phyloP scores from a whole-genome alignment of 2,797 vertebrate species.

The Typhlichthys eigenmanni region DNA sequence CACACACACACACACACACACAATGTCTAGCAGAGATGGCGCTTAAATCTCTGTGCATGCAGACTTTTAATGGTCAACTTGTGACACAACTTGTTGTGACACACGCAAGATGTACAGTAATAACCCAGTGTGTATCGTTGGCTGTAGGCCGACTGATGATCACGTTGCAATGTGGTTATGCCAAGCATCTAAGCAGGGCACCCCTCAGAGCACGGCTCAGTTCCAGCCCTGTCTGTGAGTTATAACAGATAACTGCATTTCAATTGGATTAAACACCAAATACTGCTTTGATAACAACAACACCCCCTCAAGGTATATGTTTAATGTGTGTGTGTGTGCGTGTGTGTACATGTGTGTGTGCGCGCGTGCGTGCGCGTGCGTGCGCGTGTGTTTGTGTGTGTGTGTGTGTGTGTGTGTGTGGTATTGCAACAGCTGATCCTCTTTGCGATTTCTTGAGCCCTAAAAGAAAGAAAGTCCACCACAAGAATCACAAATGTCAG shows the following conservation, averaged over 20 bases:
- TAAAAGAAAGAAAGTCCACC: slow-evolving; percentile 26
- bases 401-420: slow-evolving; percentile 2
- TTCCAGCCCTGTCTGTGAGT: slow-evolving; percentile 58
- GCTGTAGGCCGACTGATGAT: slow-evolving; percentile 59
- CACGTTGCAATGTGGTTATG: slow-evolving; percentile 24
- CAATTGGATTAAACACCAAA: slow-evolving; percentile 68
- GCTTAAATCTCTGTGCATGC: slow-evolving; percentile 31
- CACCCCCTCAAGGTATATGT: slow-evolving; percentile 58
- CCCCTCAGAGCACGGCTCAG: slow-evolving; percentile 53
- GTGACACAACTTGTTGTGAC: slow-evolving; percentile 56
- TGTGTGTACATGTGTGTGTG: not conserved
- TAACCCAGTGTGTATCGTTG: slow-evolving; percentile 52
- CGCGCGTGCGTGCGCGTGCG: not conserved
- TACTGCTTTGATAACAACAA: slow-evolving; percentile 63
- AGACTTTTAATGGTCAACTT: slow-evolving; percentile 46
- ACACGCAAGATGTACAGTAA: slow-evolving; percentile 49
- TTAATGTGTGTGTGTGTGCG: slow-evolving; percentile 35
- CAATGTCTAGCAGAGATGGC: not conserved
- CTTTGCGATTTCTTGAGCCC: slow-evolving; percentile 46
- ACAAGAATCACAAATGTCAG: slow-evolving; percentile 35
- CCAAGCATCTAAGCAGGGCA: slow-evolving; percentile 68
- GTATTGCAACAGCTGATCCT: slow-evolving; percentile 64
- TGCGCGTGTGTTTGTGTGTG: not conserved
- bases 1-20: slow-evolving; percentile 22
- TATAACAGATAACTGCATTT: slow-evolving; percentile 68